Base-by-base conservation (phyloP, 2,888 invertebrate species). In the Pocota personata region DNA sequence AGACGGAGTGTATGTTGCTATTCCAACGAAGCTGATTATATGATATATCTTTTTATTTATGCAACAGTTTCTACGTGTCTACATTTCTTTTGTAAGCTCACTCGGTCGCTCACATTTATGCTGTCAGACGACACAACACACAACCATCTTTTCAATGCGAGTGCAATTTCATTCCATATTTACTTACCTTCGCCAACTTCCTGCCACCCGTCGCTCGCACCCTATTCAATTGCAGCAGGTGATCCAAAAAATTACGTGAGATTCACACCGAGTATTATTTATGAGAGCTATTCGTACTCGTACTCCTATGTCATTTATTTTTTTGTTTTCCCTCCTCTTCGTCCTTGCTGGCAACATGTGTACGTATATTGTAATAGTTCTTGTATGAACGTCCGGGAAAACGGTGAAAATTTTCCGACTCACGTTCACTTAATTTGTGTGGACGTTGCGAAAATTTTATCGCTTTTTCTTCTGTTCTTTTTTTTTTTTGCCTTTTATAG, bases 201-300 rank as follows among this genome's bases (percentile, higher is more conserved):
- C 16, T 19, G 8, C 14, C 67, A 21, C 50, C 21, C 43, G 10
- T 7, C 52, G 16, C n/a, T 62, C 43, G 46, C 73, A 55, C 43
- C 58, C 71, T 60, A 66, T 80, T 76, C 84, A 80, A 84, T 84
- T 76, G 84, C 75, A 71, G 64, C 75, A 84, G 84, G 84, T 84
- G 84, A 84, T 80, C 84, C 84, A 66, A 69, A 80, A 84, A 84
- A 84, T 79, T 84, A 84, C 84, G 84, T 84, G 80, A 84, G 84
- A 76, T 76, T 80, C 84, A 84, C 84, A 75, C 71, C 58, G 64
- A 40, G 79, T 55, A 60, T 76, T 66, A 84, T 84, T 84, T 84
- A 84, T 84, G 75, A 80, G 69, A 48, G 58, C 55, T 75, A 43
- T n/a, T 62, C 78, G 46, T 73, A 19, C 67, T 24, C 35, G 37